Conservation (phyloP, 2,797 vertebrate species). For the Lutra lutra region DNA sequence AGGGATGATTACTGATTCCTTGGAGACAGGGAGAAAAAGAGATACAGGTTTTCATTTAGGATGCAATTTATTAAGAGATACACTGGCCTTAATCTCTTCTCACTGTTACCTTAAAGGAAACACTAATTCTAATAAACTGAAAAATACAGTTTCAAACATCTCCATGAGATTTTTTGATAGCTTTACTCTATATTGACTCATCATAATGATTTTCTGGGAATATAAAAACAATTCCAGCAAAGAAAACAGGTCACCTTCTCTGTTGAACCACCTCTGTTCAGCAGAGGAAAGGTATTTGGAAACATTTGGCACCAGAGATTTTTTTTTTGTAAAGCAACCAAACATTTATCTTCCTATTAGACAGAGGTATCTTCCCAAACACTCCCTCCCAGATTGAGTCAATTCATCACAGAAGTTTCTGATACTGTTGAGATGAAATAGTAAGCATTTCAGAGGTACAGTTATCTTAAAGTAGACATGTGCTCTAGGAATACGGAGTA, state of each 20-base stretch:
- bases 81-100: neutral
- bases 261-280: neutral
- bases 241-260: neutral
- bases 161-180: neutral
- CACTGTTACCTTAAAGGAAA: neutral
- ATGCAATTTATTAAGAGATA: neutral
- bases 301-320: neutral
- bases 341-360: constrained; percentile 64
- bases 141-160: neutral
- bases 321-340: neutral
- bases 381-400: constrained; percentile 42
- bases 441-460: neutral
- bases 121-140: neutral
- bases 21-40: neutral
- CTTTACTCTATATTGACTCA: neutral
- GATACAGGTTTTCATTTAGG: neutral
- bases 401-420: constrained; percentile 66
- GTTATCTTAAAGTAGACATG: constrained; percentile 37
- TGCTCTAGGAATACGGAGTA: constrained; percentile 18
- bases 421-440: constrained; percentile 34
- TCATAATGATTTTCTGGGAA: neutral
- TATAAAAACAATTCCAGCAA: neutral
- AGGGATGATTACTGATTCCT: neutral
- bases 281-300: neutral
- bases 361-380: neutral